Conservation (phyloP, 2,888 invertebrate genomes). For the Chorisops tibialis region DNA sequence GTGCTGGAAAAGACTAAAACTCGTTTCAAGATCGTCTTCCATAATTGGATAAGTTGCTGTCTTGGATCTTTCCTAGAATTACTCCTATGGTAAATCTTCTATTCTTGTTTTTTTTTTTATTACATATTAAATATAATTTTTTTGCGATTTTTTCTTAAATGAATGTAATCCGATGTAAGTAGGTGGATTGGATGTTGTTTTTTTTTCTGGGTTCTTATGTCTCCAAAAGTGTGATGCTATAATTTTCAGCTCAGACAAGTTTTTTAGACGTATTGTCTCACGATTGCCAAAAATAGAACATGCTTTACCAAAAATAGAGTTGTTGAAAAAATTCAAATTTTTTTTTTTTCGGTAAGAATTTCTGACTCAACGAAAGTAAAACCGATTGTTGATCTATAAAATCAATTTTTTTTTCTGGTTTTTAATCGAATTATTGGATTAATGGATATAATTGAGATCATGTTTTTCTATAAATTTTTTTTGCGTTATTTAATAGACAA, state of each 20-base stretch:
- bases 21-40: constrained; percentile 14
- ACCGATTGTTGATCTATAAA: background rate
- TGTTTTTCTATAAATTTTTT: too few relatives aligned
- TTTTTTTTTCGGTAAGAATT: background rate
- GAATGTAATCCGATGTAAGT: too few relatives aligned
- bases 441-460: too few relatives aligned
- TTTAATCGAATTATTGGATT: background rate
- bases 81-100: constrained; percentile 17
- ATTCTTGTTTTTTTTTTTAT: background rate
- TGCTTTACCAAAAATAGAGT: constrained; percentile 13
- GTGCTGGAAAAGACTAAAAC: constrained; percentile 6
- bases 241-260: background rate
- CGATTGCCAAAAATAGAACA: constrained; percentile 17
- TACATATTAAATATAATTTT: too few relatives aligned
- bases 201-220: too few relatives aligned
- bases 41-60: constrained; percentile 23
- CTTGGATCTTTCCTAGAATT: background rate
- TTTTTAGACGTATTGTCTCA: constrained; percentile 11
- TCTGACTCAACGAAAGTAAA: constrained; percentile 1
- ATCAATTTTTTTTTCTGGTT: too few relatives aligned
- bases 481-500: too few relatives aligned
- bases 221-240: too few relatives aligned
- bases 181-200: too few relatives aligned
- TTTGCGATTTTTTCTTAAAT: too few relatives aligned
- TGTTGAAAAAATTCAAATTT: background rate